Evolutionary conservation across 1,140 invertebrate genomes (phyloP), one percentile per base, ranked within the genome.

Genomic region (Belonocnema kinseyi): DNA sequence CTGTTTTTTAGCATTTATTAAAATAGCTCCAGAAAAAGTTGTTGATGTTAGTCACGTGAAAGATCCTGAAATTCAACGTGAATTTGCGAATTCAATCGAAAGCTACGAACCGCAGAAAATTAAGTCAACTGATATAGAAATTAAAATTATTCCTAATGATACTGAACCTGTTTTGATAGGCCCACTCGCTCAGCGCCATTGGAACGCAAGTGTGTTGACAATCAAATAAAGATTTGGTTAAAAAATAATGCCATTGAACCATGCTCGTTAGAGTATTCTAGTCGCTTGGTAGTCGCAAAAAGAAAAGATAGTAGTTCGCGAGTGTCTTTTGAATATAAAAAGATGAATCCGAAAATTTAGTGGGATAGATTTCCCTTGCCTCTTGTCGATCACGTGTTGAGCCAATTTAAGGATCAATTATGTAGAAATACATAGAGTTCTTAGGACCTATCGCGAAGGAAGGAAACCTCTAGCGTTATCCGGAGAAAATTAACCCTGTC

Each of bases 261-360:
- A 11, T 87, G 86, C 70, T 50, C 26, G 52, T 90, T 87, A 54
- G 89, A 91, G 8, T 93, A 83, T 86, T 81, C 88, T 8, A 86
- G 87, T 26, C 91, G 88, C 26, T 85, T 92, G 2, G 87, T 92
- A 7, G 58, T 92, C 14, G 88, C 89, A 0, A 77, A 78, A 26
- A 93, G 93, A 80, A 91, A 90, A 77, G 77, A 83, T 52, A 83
- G 84, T 12, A 56, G 33, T 3, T 73, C 50, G 14, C 77, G 90
- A 11, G 79, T 83, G 81, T 72, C 46, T n/a, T n/a, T 50, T 14
- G 46, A 72, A 14, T 72, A 50, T 50, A 56, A 81, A 88, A 2
- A 54, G n/a, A 8, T 54, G n/a, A 54, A 54, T 54, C 53, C 5
- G 1, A 5, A 53, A 16, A 53, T 16, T 53, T 0, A 53, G n/a